phyloP scores from a whole-genome alignment of 2,797 vertebrate genomes.

The Sebastes vulpes region DNA sequence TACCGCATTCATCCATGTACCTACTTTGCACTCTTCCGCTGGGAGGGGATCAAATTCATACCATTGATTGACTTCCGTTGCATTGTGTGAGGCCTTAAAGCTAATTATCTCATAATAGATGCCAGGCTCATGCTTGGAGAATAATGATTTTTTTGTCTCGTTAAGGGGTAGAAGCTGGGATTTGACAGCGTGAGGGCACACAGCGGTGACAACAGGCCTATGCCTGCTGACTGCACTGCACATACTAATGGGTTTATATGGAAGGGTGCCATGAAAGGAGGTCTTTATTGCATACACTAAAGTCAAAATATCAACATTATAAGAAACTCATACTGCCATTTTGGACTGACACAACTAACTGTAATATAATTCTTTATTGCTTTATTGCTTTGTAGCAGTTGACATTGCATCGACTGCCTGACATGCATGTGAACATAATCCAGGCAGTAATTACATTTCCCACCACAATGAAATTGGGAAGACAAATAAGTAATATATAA shows the following conservation, averaged over 20 bases:
- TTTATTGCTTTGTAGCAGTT: not conserved
- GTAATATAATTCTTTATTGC: not conserved
- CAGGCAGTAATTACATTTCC: not conserved
- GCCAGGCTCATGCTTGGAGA: slow-evolving; percentile 1
- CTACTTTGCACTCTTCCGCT: not conserved
- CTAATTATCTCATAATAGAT: slow-evolving; percentile 56
- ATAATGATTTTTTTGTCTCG: slow-evolving; percentile 18
- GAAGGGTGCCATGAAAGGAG: not conserved
- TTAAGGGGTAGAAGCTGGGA: slow-evolving; percentile 10
- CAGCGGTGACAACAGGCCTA: not conserved
- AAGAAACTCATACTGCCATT: not conserved
- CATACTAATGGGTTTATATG: slow-evolving; percentile 18
- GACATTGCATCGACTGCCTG: not conserved
- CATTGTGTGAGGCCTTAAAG: slow-evolving; percentile 32
- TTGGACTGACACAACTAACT: not conserved
- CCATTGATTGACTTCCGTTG: slow-evolving; percentile 41
- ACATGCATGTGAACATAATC: not conserved
- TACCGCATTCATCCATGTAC: not conserved
- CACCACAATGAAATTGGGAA: not conserved
- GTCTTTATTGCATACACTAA: not conserved
- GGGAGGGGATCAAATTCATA: slow-evolving; percentile 20
- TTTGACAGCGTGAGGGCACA: slow-evolving; percentile 8
- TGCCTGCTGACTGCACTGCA: slow-evolving; percentile 7
- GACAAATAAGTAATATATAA: not conserved
- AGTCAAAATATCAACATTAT: not conserved